Evolutionary conservation across 2,888 invertebrate species (phyloP).

Genomic region (Ochlodes sylvanus): DNA sequence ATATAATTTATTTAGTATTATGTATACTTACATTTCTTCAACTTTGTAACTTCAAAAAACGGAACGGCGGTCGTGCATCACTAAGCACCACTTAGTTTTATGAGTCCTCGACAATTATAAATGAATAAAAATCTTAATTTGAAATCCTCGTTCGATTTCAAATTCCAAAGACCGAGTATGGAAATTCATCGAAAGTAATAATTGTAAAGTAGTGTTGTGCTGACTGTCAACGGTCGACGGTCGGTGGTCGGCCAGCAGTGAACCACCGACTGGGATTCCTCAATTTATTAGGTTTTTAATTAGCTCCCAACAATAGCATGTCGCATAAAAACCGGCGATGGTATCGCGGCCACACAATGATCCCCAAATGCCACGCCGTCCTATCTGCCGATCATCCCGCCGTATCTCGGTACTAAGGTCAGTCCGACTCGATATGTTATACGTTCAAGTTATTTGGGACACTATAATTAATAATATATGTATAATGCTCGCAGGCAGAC

Average conservation of each 20-base stretch:
- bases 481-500: not conserved
- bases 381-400: slow-evolving; percentile 19
- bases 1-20: no score
- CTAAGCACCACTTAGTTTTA: no score
- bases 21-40: no score
- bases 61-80: no score
- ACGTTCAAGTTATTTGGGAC: slow-evolving; percentile 21
- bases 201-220: not conserved
- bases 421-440: slow-evolving; percentile 3
- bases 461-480: not conserved
- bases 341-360: slow-evolving; percentile 31
- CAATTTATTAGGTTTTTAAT: slow-evolving; percentile 34
- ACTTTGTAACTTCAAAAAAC: no score
- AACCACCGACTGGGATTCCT: slow-evolving; percentile 26
- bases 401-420: slow-evolving; percentile 13
- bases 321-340: slow-evolving; percentile 26
- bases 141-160: not conserved
- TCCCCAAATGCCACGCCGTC: slow-evolving; percentile 22
- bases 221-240: no score
- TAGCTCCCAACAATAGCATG: slow-evolving; percentile 32
- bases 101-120: not conserved
- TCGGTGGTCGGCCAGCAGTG: no score
- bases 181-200: slow-evolving; percentile 4
- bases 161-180: not conserved
- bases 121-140: not conserved